Evolutionary conservation across 1,140 invertebrate genomes (phyloP).

Genomic region (Drosophila tani): DNA sequence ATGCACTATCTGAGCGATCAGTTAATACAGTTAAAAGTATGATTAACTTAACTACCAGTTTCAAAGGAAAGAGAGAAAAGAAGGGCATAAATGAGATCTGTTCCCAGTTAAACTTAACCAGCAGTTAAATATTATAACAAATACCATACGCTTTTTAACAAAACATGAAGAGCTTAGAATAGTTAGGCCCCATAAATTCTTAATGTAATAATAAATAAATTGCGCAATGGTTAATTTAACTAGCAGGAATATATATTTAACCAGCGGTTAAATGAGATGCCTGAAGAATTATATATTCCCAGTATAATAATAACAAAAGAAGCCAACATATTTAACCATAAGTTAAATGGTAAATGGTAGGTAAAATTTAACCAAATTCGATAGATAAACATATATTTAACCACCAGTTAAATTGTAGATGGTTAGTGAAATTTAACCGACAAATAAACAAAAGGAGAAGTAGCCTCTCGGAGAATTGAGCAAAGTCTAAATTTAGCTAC

Average conservation of each 20-base stretch:
- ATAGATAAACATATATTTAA: no score
- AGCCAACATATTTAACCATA: neutral
- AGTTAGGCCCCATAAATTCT: neutral
- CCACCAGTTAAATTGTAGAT: neutral
- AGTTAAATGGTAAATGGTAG: neutral
- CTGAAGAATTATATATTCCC: neutral
- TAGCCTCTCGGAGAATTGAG: no score
- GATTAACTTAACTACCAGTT: neutral
- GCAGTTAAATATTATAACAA: neutral
- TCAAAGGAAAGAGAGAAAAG: neutral
- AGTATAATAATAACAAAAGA: neutral
- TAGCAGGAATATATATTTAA: neutral
- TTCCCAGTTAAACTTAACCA: neutral
- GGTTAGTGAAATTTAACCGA: neutral
- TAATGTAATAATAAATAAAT: neutral
- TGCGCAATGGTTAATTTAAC: neutral
- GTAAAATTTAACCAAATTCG: neutral
- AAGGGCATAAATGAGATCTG: neutral
- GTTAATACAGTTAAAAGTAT: no score
- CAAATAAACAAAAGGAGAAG: no score
- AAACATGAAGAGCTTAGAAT: neutral
- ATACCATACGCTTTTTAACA: neutral
- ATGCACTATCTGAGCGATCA: constrained; percentile 3
- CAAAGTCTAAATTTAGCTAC: neutral
- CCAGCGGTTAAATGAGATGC: neutral